A percentile compares a stretch with the other conserved stretches of the same genome.
Evolutionary conservation across 2,888 invertebrate genomes (phyloP).

Genomic region (Alloplasta piceator): DNA sequence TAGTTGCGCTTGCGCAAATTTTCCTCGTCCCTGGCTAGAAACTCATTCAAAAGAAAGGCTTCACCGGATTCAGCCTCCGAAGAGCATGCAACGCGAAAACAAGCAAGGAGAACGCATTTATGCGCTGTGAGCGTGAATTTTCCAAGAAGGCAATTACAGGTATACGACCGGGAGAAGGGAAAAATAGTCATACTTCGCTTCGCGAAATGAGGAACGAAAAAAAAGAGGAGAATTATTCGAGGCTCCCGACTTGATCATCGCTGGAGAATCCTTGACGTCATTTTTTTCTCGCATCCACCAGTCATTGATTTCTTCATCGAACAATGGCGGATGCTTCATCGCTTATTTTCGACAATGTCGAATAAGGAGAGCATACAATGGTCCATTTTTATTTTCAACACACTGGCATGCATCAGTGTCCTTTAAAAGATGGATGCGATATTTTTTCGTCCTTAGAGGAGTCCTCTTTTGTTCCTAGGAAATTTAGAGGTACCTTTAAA

Average conservation of each 20-base stretch:
- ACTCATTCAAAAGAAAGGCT: conserved; percentile 61
- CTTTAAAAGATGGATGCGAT: too few relatives aligned
- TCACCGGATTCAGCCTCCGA: conserved; percentile 10
- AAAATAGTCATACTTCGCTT: neutral
- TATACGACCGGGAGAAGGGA: neutral
- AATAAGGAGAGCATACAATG: neutral
- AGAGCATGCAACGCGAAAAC: conserved; percentile 30
- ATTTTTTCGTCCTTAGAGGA: too few relatives aligned
- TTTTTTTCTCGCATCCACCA: neutral
- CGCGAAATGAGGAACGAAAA: neutral
- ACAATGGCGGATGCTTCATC: neutral
- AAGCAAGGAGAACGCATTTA: conserved; percentile 12
- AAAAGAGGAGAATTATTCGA: neutral
- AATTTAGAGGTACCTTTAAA: too few relatives aligned
- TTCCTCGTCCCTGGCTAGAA: conserved; percentile 3
- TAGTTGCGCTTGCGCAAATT: conserved; percentile 42
- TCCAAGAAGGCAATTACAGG: conserved; percentile 46
- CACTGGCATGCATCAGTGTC: too few relatives aligned
- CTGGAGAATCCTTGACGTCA: conserved; percentile 6
- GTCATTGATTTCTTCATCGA: neutral
- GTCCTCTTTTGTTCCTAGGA: too few relatives aligned
- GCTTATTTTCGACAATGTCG: neutral
- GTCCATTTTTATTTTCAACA: neutral
- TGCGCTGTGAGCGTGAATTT: conserved; percentile 2
- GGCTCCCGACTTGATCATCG: conserved; percentile 1